Evolutionary conservation across 1,140 invertebrate genomes (phyloP), one percentile per base, ranked within the genome.

Genomic region (Leptinotarsa defecta): DNA sequence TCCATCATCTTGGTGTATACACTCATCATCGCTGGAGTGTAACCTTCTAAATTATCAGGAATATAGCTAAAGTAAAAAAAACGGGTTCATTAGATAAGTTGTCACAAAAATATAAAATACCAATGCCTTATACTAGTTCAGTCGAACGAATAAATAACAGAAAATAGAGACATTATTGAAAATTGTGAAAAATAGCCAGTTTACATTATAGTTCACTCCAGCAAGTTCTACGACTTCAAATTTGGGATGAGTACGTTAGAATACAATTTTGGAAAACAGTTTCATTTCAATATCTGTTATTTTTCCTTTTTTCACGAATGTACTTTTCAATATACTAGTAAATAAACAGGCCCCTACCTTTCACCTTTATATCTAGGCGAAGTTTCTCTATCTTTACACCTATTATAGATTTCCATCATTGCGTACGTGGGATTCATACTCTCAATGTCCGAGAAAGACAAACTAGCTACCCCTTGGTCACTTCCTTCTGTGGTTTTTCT

Each of bases 351-450:
- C 48, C 19, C 74, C 61, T 69, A 77, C 74, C 57, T 69, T n/a
- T 72, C 73, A 0, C 22, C 57, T 61, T 48, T 48, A 68, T 76
- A 64, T 5, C 49, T 76, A 17, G 74, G 76, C 8, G 77, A 85
- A 82, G 79, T 87, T 84, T 48, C 74, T 48, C 71, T 85, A 82
- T 83, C 87, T 84, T 69, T 64, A 71, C 86, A 87, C 74, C 85
- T 87, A 27, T 86, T 85, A 65, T 87, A 82, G 5, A 90, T 87
- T 82, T 89, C 87, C 68, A 88, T 84, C 89, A 90, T 90, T 27
- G 88, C 88, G 65, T 88, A 87, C 34, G 89, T 90, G 3, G 88
- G 88, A 81, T 89, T 89, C 57, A 88, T 74, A 15, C 82, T 78
- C 75, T 86, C 79, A 65, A 90, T 85, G 65, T 87, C 86, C 19